Evolutionary conservation across 2,888 invertebrate genomes (phyloP), one percentile per base, ranked within the genome.

Genomic region (Ashinkailepas kermadecensis): DNA sequence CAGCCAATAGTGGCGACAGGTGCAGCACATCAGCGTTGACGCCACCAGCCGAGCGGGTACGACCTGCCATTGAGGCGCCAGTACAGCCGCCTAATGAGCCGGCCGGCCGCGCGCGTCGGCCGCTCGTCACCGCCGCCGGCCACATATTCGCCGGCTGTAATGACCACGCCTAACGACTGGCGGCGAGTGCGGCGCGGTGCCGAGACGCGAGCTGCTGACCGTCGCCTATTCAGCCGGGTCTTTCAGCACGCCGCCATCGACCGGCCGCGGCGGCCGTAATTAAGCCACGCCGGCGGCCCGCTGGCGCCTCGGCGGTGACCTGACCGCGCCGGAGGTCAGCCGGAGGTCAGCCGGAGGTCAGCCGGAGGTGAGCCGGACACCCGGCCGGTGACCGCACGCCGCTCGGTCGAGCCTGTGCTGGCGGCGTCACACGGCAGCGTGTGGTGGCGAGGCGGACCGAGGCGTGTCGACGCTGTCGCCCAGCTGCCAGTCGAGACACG

Each of bases 111-210:
- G 67, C 25, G 23, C 67, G 23, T 11, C 67, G 23, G 23, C 67
- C 1, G 67, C n/a, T n/a, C n/a, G n/a, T 64, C 64, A n/a, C n/a
- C 64, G 64, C 39, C 64, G 64, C n/a, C 64, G 64, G 64, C n/a
- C 39, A 70, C 70, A 70, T 70, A 39, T 70, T 70, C 39, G 70
- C 70, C 70, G 70, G 12, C 70, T 67, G 15, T 70, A 70, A 70
- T 70, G 70, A 70, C 70, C 6, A 25, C 11, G 70, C 12, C 70
- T 70, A 70, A 70, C 39, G 70, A 70, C 70, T 2, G n/a, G 39
- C 70, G 13, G 25, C 7, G 1, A 1, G 13, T 13, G 15, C 10
- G 70, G 15, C 39, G 9, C 15, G 13, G 15, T 25, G 25, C 15
- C 10, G 65, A 65, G 65, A 23, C 39, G 39, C 65, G 65, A 9